Evolutionary conservation across 2,888 invertebrate species (phyloP).

Genomic region (Erebia palarica): DNA sequence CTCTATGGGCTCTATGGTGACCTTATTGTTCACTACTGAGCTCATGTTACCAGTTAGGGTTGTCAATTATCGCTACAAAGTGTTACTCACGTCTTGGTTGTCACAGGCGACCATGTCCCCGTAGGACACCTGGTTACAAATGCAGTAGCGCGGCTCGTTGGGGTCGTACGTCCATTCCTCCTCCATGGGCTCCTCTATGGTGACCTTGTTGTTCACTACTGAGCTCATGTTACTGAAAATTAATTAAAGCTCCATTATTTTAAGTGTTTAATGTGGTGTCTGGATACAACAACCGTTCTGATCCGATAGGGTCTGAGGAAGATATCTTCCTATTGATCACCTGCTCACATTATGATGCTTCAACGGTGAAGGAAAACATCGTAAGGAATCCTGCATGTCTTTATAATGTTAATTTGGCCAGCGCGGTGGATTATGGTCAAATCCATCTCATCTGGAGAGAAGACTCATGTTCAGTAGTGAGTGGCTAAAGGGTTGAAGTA

Average conservation of each 20-base stretch:
- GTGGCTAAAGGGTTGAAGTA: too few species aligned
- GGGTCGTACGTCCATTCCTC: slow-evolving; percentile 97
- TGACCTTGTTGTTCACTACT: slow-evolving; percentile 72
- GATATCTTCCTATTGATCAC: too few species aligned
- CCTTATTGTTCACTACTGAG: slow-evolving; percentile 44
- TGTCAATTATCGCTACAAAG: neutral
- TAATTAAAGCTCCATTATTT: neutral
- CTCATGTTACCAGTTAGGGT: slow-evolving; percentile 50
- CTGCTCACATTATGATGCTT: too few species aligned
- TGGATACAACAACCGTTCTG: too few species aligned
- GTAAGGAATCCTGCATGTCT: too few species aligned
- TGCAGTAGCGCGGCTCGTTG: slow-evolving; percentile 96
- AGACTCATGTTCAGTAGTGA: too few species aligned
- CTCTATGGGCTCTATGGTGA: slow-evolving; percentile 79
- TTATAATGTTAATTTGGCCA: too few species aligned
- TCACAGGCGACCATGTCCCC: slow-evolving; percentile 99
- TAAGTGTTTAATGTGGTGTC: too few species aligned
- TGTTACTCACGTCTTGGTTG: slow-evolving; percentile 92
- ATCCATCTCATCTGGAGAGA: too few species aligned
- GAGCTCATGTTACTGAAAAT: slow-evolving; percentile 53
- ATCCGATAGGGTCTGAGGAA: too few species aligned
- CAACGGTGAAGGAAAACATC: too few species aligned
- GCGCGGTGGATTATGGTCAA: too few species aligned
- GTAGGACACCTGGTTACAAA: slow-evolving; percentile 98
- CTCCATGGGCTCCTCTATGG: slow-evolving; percentile 80